Conservation (phyloP, 2,113 vertebrate species). For the Pseudois nayaur region DNA sequence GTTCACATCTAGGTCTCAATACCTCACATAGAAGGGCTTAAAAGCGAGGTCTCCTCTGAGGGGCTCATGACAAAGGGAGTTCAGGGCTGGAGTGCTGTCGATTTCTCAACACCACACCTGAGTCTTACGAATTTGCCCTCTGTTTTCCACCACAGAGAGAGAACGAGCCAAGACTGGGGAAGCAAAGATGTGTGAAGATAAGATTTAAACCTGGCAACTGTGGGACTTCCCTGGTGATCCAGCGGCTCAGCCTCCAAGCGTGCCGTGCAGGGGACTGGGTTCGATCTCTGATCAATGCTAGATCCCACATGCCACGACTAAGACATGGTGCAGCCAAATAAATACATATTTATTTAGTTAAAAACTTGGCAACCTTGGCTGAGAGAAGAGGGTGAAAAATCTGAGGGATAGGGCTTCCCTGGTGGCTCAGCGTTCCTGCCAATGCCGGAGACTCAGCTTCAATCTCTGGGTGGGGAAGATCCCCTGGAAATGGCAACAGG, state of each 20-base stretch:
- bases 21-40: accelerated
- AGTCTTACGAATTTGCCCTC: background rate
- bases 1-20: background rate
- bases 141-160: background rate
- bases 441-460: background rate
- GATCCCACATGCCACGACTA: background rate
- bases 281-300: background rate
- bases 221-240: background rate
- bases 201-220: background rate
- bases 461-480: background rate
- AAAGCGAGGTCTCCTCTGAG: background rate
- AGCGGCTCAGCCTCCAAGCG: background rate
- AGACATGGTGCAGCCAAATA: background rate
- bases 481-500: background rate
- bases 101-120: background rate
- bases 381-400: background rate
- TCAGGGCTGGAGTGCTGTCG: background rate
- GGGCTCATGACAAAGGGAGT: background rate
- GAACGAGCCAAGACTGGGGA: background rate
- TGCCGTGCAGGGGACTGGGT: background rate
- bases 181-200: background rate
- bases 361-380: background rate
- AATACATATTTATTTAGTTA: background rate
- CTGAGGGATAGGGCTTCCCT: background rate
- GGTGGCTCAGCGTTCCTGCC: background rate